phyloP scores from a whole-genome alignment of 2,888 invertebrate genomes.

The Eilema griseolum region DNA sequence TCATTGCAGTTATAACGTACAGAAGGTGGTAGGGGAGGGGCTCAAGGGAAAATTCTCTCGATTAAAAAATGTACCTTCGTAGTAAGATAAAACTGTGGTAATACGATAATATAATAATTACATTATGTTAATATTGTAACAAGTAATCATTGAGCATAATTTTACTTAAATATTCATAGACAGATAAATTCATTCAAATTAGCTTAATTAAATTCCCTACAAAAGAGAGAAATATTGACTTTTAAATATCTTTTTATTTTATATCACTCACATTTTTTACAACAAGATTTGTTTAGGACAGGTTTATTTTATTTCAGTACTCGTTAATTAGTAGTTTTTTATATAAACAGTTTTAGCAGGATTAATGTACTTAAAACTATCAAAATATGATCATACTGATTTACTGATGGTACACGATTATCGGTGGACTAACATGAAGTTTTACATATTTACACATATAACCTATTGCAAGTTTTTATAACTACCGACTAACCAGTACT shows the following conservation, averaged over 20 bases:
- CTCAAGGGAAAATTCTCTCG: background rate
- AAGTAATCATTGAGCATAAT: background rate
- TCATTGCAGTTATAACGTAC: too few relatives aligned
- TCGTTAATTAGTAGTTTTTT: too few relatives aligned
- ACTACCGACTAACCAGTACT: too few relatives aligned
- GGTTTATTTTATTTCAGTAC: too few relatives aligned
- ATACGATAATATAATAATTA: slow-evolving; percentile 1
- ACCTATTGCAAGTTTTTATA: too few relatives aligned
- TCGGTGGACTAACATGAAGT: too few relatives aligned
- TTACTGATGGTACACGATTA: too few relatives aligned
- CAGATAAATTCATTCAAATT: background rate
- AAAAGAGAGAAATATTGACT: background rate
- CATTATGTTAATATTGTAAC: slow-evolving; percentile 5
- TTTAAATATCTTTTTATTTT: background rate
- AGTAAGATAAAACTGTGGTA: background rate
- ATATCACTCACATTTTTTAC: background rate
- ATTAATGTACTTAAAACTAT: too few relatives aligned
- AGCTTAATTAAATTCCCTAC: background rate
- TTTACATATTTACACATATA: too few relatives aligned
- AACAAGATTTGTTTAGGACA: background rate
- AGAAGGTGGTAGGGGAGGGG: background rate
- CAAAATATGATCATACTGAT: too few relatives aligned
- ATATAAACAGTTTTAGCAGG: too few relatives aligned
- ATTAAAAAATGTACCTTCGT: background rate
- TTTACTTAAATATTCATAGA: slow-evolving; percentile 3